Conservation (phyloP, 2,113 vertebrate genomes). For the Phyllostomus discolor region DNA sequence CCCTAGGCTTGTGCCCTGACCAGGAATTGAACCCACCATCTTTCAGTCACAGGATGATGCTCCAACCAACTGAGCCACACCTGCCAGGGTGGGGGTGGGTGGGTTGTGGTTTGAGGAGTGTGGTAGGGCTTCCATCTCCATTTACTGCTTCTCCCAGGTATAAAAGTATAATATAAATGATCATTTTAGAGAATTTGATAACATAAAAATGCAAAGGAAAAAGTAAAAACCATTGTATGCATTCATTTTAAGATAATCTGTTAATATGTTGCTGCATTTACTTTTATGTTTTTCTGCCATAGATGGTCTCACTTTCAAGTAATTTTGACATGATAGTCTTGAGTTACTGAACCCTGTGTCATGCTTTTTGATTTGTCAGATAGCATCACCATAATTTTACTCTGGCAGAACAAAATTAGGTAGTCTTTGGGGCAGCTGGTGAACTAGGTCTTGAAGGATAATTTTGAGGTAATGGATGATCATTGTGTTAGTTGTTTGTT, state of each 20-base stretch:
- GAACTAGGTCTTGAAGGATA: background rate
- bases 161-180: background rate
- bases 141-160: background rate
- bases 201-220: background rate
- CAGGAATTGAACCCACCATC: too few species aligned
- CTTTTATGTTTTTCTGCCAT: background rate
- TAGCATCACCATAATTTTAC: background rate
- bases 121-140: background rate
- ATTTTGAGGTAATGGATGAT: background rate
- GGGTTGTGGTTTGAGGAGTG: background rate
- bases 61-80: too few species aligned
- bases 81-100: too few species aligned
- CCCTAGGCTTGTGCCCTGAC: too few species aligned
- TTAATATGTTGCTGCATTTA: background rate
- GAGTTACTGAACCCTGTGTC: background rate
- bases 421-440: background rate
- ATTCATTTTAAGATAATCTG: conserved; percentile 21
- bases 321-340: background rate
- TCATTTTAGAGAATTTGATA: background rate
- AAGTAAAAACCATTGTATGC: background rate
- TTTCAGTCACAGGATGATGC: too few species aligned
- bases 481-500: background rate
- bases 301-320: background rate
- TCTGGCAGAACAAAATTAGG: background rate
- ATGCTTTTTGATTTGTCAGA: background rate